These are phyloP conservation scores for Delphinus delphis DNA, from an alignment of 2,113 vertebrate species.

Conservation along the genomic window DNA sequence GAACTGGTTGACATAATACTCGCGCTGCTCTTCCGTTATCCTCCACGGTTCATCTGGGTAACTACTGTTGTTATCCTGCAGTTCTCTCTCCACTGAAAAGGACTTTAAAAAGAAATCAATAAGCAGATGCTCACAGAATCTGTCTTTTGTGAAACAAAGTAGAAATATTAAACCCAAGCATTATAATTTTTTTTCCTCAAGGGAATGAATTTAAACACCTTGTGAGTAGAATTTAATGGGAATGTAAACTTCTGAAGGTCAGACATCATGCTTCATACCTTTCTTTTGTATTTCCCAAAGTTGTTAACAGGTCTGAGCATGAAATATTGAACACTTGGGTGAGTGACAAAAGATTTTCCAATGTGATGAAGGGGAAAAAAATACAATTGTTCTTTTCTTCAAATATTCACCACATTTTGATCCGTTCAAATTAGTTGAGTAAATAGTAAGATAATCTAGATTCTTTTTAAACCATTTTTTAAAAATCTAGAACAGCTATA, in stretches of 20 bases:
- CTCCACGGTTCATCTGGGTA: constrained; percentile 95
- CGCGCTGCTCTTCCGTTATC: constrained; percentile 95
- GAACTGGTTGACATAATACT: constrained; percentile 97
- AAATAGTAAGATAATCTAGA: neutral
- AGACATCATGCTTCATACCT: neutral
- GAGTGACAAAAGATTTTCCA: neutral
- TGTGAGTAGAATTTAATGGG: constrained; percentile 28
- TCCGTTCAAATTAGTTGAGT: constrained; percentile 10
- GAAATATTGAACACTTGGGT: constrained; percentile 6
- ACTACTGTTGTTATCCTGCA: constrained; percentile 82
- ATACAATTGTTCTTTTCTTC: neutral
- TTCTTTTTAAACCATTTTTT: constrained; percentile 35
- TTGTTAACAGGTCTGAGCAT: constrained; percentile 17
- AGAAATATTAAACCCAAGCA: constrained; percentile 10
- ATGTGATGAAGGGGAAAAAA: neutral
- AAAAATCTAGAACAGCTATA: neutral
- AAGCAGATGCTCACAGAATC: constrained; percentile 38
- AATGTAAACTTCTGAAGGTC: constrained; percentile 19
- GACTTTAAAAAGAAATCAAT: constrained; percentile 79
- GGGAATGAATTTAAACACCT: constrained; percentile 11
- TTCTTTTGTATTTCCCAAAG: neutral
- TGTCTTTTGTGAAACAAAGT: neutral
- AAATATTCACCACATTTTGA: constrained; percentile 19
- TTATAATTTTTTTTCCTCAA: constrained; percentile 10
- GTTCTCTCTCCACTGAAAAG: constrained; percentile 86